Evolutionary conservation across 1,140 invertebrate genomes (phyloP), one percentile per base, ranked within the genome.

Genomic region (Drosophila kikkawai): DNA sequence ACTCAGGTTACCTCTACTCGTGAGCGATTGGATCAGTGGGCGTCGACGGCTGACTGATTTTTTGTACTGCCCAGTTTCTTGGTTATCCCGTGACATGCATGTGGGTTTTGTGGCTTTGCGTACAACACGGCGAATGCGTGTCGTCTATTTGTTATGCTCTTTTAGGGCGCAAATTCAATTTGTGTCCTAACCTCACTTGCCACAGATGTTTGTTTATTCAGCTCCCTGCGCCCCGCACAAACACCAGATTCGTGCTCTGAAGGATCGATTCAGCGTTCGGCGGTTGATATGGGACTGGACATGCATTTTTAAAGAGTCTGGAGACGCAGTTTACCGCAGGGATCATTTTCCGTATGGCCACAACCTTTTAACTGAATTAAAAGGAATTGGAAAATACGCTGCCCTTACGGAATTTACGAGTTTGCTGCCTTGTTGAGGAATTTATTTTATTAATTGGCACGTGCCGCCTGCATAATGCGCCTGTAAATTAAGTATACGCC

Each of bases 111-210:
- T 59, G 76, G 76, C 77, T 79, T 79, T 70, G 63, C 67, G 65
- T 78, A 70, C 68, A 61, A 82, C 80, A 70, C 71, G 68, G 65
- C 82, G 82, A 59, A 88, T 75, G 85, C 73, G 84, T 84, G 75
- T 75, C 84, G 73, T 83, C 77, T 87, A 87, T 87, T 87, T 87
- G 84, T 81, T 84, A 90, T 87, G 84, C 84, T 84, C 73, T 88
- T 84, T 84, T 76, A 71, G 69, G 44, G 71, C 64, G 73, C 80
- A 88, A 87, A 87, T 90, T 84, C 80, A 88, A 87, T 87, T 88
- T 87, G 83, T 70, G 51, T 66, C 51, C 68, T 51, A 64, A 68
- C 79, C 78, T 75, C 79, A 68, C 71, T 67, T 58, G 79, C 70
- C 69, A 53, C 76, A 79, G 73, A 82, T 86, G 80, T 77, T 65